phyloP scores from a whole-genome alignment of 2,113 vertebrate genomes.

The Morone saxatilis region DNA sequence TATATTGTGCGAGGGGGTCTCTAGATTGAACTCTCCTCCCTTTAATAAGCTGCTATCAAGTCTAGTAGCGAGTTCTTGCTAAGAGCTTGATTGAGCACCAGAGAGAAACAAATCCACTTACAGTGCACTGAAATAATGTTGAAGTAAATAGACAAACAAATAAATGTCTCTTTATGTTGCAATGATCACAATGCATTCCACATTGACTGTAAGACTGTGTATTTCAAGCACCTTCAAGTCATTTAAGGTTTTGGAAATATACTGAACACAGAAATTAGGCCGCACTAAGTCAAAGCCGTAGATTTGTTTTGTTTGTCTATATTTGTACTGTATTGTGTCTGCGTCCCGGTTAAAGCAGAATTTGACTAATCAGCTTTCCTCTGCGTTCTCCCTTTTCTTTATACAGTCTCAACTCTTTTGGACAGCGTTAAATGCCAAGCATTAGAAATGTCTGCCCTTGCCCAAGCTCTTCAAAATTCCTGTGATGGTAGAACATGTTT shows the following conservation, averaged over 20 bases:
- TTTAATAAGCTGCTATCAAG: not conserved
- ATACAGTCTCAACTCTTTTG: slow-evolving; percentile 68
- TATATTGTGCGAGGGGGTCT: not conserved
- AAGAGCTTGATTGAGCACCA: not conserved
- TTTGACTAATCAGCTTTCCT: slow-evolving; percentile 69
- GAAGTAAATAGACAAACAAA: not conserved
- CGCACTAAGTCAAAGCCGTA: not conserved
- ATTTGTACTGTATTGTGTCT: slow-evolving; percentile 34
- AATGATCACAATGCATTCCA: not conserved
- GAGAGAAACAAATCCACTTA: not conserved
- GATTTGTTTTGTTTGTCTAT: slow-evolving; percentile 17
- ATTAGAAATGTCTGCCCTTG: slow-evolving; percentile 77
- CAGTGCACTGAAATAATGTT: not conserved
- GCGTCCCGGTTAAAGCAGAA: slow-evolving; percentile 42
- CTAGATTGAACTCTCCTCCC: not conserved
- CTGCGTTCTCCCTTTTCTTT: slow-evolving; percentile 45
- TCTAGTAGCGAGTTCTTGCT: not conserved
- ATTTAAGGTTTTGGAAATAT: not conserved
- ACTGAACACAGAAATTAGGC: not conserved
- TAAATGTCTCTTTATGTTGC: not conserved
- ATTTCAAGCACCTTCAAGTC: not conserved
- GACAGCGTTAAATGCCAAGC: slow-evolving; percentile 76
- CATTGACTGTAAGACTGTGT: not conserved
- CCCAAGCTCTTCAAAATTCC: slow-evolving; percentile 78
- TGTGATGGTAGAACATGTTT: slow-evolving; percentile 84